Percentiles rank a stretch among this genome's conserved stretches.
Conservation (phyloP, 2,797 vertebrate genomes). For the Gymnothorax reevesii region DNA sequence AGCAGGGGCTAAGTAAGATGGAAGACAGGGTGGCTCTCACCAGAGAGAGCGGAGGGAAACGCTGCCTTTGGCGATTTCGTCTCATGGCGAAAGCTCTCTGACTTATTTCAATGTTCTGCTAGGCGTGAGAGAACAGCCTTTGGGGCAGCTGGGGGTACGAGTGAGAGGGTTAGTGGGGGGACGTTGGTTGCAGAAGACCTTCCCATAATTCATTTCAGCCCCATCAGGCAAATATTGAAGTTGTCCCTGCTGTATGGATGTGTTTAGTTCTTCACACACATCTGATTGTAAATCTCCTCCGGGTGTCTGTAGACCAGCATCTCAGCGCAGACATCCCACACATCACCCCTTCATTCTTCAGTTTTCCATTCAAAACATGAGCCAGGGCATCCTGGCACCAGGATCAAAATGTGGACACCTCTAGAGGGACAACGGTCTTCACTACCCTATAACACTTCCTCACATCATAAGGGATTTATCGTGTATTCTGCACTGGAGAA, state of each 20-base stretch:
- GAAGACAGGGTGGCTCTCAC: slow-evolving; percentile 69
- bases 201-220: slow-evolving; percentile 65
- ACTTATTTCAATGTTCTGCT: slow-evolving; percentile 70
- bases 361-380: slow-evolving; percentile 46
- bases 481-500: neutral
- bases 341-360: slow-evolving; percentile 43
- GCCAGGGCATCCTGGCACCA: neutral
- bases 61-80: slow-evolving; percentile 73
- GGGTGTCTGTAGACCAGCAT: slow-evolving; percentile 53
- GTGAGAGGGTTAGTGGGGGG: neutral
- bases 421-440: neutral
- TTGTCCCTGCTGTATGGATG: slow-evolving; percentile 64
- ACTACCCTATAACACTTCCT: neutral
- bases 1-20: slow-evolving; percentile 77
- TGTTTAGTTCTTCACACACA: slow-evolving; percentile 61
- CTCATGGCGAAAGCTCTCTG: slow-evolving; percentile 61
- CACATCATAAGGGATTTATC: neutral
- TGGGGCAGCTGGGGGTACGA: slow-evolving; percentile 22
- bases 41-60: slow-evolving; percentile 65
- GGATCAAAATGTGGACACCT: slow-evolving; percentile 6
- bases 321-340: slow-evolving; percentile 60
- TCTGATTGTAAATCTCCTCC: slow-evolving; percentile 67
- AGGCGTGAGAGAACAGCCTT: slow-evolving; percentile 58
- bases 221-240: slow-evolving; percentile 62
- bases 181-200: slow-evolving; percentile 48